These are phyloP conservation scores for Oophaga pumilio DNA, from an alignment of 2,113 vertebrate genomes.

Conservation along the genomic window DNA sequence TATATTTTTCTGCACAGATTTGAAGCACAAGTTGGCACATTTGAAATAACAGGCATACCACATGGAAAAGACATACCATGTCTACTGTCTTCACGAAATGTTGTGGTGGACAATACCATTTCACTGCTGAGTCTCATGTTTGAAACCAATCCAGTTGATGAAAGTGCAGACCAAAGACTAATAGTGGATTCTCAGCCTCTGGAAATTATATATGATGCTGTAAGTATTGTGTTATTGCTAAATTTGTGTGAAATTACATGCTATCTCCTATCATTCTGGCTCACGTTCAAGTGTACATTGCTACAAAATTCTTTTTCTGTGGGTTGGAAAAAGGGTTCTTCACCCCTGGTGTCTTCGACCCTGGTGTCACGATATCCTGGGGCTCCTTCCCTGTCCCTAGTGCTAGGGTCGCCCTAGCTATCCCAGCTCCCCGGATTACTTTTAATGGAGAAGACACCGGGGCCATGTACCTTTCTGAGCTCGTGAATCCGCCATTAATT, in stretches of 20 bases:
- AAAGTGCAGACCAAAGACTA: conserved; percentile 83
- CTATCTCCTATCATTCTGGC: not conserved
- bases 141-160: conserved; percentile 93
- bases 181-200: conserved; percentile 88
- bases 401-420: too few relatives aligned
- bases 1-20: conserved; percentile 72
- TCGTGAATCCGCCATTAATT: too few relatives aligned
- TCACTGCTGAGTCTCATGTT: conserved; percentile 87
- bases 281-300: not conserved
- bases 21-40: conserved; percentile 81
- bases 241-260: not conserved
- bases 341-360: too few relatives aligned
- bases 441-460: too few relatives aligned
- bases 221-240: conserved; percentile 70
- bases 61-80: conserved; percentile 73
- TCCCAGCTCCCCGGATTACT: too few relatives aligned
- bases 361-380: too few relatives aligned
- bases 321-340: not conserved
- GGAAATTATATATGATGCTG: conserved; percentile 95
- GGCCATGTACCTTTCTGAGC: too few relatives aligned
- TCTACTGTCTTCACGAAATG: conserved; percentile 82
- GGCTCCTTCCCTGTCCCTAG: too few relatives aligned
- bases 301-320: not conserved
- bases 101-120: conserved; percentile 69
- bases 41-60: conserved; percentile 85